These are phyloP conservation scores for Tapirus indicus DNA, from an alignment of 2,797 vertebrate species.

Conservation along the genomic window DNA sequence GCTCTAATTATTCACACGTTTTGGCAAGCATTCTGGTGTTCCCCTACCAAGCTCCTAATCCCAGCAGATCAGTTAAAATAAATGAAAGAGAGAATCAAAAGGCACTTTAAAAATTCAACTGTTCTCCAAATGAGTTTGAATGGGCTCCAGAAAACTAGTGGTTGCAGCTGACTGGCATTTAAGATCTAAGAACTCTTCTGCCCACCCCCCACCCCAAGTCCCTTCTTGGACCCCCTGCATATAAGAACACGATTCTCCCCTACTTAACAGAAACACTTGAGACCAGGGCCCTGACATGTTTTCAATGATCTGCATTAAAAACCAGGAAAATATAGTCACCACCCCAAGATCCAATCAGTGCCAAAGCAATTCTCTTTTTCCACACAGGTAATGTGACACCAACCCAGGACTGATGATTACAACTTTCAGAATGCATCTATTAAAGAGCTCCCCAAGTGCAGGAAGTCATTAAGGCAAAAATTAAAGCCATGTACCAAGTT, in stretches of 20 bases:
- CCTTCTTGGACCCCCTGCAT: constrained; percentile 41
- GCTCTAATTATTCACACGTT: constrained; percentile 98
- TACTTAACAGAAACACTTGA: constrained; percentile 74
- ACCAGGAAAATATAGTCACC: constrained; percentile 25
- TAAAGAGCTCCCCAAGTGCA: constrained; percentile 59
- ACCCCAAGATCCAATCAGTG: constrained; percentile 43
- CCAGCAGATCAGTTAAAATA: constrained; percentile 98
- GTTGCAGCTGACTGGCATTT: constrained; percentile 90
- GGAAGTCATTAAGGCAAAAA: constrained; percentile 74
- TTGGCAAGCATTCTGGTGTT: constrained; percentile 94
- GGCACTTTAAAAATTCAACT: constrained; percentile 94
- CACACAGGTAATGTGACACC: constrained; percentile 65
- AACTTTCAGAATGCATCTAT: constrained; percentile 44
- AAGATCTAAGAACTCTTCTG: constrained; percentile 83
- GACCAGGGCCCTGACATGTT: constrained; percentile 56
- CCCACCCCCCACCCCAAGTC: constrained; percentile 72
- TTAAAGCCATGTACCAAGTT: constrained; percentile 39
- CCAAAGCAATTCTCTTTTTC: constrained; percentile 54
- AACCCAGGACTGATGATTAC: constrained; percentile 12
- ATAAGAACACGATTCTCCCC: constrained; percentile 60
- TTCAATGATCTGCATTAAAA: constrained; percentile 55
- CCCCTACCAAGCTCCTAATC: constrained; percentile 96
- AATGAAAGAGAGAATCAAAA: constrained; percentile 99
- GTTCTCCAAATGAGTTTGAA: constrained; percentile 96
- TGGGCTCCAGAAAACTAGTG: constrained; percentile 93